Evolutionary conservation across 2,797 vertebrate genomes (phyloP).

Genomic region (Platalea minor): DNA sequence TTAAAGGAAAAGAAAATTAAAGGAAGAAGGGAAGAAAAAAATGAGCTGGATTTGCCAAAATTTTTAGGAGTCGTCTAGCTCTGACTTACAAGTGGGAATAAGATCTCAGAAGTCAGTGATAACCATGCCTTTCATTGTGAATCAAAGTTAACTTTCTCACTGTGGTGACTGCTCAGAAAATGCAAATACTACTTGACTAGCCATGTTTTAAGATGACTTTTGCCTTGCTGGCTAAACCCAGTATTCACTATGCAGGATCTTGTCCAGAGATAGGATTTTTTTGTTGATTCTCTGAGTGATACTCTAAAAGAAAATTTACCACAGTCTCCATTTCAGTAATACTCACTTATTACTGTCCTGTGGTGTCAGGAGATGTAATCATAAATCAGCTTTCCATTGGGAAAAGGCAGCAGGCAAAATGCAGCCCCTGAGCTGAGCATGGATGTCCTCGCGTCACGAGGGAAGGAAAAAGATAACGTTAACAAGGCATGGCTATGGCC

Average conservation of each 20-base stretch:
- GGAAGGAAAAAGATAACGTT: rapidly evolving
- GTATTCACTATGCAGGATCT: not conserved
- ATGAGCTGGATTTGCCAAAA: not conserved
- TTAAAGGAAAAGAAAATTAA: not conserved
- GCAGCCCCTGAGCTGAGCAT: not conserved
- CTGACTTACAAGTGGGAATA: not conserved
- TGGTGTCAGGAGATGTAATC: not conserved
- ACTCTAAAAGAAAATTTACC: not conserved
- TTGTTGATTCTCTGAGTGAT: not conserved
- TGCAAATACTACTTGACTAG: not conserved
- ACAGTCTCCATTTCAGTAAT: not conserved
- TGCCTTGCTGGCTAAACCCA: not conserved
- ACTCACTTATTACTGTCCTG: not conserved
- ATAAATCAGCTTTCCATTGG: not conserved
- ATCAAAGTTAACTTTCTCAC: not conserved
- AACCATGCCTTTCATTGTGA: not conserved
- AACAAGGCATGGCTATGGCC: rapidly evolving
- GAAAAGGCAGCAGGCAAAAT: not conserved
- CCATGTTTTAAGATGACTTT: not conserved
- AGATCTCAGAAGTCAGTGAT: not conserved
- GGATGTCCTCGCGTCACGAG: rapidly evolving
- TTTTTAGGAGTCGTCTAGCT: not conserved
- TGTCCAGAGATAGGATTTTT: not conserved
- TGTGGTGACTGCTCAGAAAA: not conserved
- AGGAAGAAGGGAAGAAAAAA: not conserved